Evolutionary conservation across 2,113 vertebrate genomes (phyloP), one percentile per base, ranked within the genome.

Genomic region (Chauna torquata): DNA sequence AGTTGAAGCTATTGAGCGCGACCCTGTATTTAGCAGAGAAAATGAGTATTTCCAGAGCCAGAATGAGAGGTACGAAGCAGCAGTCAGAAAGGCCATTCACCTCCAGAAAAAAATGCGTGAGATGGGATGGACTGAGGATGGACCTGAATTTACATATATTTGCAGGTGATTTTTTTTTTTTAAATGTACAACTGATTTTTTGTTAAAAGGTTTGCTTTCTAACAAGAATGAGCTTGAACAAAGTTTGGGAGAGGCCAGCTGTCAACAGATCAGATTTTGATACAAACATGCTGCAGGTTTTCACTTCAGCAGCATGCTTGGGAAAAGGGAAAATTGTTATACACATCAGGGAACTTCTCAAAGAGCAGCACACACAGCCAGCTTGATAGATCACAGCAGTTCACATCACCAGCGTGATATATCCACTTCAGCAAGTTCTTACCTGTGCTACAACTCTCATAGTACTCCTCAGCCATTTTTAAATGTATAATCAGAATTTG

Each of bases 1-100:
- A 98, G 98, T 97, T 7, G 82, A 78, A 57, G 77, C 95, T n/a
- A 93, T 98, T 3, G 40, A 96, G 32, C 13, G 38, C 0, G 97
- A 98, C 66, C 98, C 98, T 3, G 79, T 52, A 8, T 97, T 98
- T 30, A 98, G 66, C 94, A 65, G 66, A 76, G 96, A 98, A 93
- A 78, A 97, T 23, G 75, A 81, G 77, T 98, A 98, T 66, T 98
- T 98, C 96, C 96, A 97, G 95, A 98, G 61, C 36, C 97, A 94
- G 64, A 97, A 97, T 6, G 98, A 98, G 81, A 90, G 75, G 47
- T 98, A 98, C 0, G 97, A 98, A 96, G 93, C 55, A 5, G 97
- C 98, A 22, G 5, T 98, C 74, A 92, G 28, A 82, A 98, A 78
- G 54, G 92, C 45, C 44, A 82, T 98, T 74, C 86, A 97, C 38